These are phyloP conservation scores for Proales similis DNA, from an alignment of 1,140 invertebrate genomes.

Conservation along the genomic window DNA sequence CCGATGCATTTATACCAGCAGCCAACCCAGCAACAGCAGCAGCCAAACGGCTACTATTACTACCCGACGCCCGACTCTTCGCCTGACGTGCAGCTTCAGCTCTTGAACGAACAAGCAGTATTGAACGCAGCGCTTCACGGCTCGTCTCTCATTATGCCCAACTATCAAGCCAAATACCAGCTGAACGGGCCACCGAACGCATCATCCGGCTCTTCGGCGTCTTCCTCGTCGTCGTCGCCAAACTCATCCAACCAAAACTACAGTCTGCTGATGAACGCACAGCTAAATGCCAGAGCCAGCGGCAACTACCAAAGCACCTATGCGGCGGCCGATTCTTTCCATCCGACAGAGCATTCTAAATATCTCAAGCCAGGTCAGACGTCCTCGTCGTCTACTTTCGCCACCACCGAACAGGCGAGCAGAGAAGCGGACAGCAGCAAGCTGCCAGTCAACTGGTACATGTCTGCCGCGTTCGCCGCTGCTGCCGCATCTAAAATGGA, in stretches of 20 bases:
- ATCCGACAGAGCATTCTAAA: no score
- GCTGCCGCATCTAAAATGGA: neutral
- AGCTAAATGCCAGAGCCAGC: no score
- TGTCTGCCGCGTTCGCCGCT: conserved; percentile 14
- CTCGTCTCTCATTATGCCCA: conserved; percentile 10
- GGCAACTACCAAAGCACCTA: no score
- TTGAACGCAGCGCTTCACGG: conserved; percentile 31
- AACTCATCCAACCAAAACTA: conserved; percentile 6
- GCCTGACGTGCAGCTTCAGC: conserved; percentile 30
- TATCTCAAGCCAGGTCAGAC: no score
- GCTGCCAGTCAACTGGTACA: conserved; percentile 22
- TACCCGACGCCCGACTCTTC: conserved; percentile 29
- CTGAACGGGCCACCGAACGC: neutral
- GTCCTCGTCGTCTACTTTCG: no score
- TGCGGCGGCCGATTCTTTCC: no score
- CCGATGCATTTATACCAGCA: no score
- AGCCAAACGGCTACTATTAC: conserved; percentile 21
- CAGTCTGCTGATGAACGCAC: no score
- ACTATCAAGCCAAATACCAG: conserved; percentile 11
- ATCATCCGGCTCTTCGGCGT: conserved; percentile 1
- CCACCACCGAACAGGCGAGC: no score
- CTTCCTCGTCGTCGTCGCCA: conserved; percentile 6
- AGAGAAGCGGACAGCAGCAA: no score
- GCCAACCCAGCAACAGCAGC: neutral
- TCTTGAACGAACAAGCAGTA: conserved; percentile 19